These are phyloP conservation scores for Lepidocyrtinus sp. DNA, from an alignment of 2,888 invertebrate species.

Conservation along the genomic window DNA sequence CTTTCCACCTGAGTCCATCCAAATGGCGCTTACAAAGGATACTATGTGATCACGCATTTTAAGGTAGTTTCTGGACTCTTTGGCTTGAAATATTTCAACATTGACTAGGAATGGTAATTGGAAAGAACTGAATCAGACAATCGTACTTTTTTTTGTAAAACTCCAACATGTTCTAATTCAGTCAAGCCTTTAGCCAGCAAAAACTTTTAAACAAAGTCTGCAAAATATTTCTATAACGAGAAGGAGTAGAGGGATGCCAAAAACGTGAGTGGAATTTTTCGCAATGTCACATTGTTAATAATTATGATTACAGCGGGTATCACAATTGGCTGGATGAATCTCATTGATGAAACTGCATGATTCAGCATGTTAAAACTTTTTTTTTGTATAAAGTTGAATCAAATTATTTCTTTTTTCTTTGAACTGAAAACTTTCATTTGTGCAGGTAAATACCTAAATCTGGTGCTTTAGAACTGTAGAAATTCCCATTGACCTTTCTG, in stretches of 20 bases:
- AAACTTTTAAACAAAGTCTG: constrained; percentile 4
- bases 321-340: not conserved
- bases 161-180: constrained; percentile 5
- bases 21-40: not conserved
- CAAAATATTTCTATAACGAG: not conserved
- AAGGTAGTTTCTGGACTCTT: not conserved
- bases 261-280: constrained; percentile 9
- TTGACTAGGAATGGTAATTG: not conserved
- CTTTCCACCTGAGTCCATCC: constrained; percentile 47
- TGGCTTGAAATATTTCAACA: not conserved
- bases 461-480: not conserved
- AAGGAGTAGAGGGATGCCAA: constrained; percentile 5
- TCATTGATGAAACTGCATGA: constrained; percentile 10
- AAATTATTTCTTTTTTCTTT: constrained; percentile 13
- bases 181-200: not conserved
- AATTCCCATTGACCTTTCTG: not conserved
- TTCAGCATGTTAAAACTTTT: not conserved
- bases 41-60: not conserved
- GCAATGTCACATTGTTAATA: not conserved
- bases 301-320: not conserved
- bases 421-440: no score
- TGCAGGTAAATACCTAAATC: no score
- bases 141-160: not conserved
- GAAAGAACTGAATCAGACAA: not conserved
- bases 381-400: not conserved